Conservation (phyloP, 2,888 invertebrate species). For the Pandemis corylana region DNA sequence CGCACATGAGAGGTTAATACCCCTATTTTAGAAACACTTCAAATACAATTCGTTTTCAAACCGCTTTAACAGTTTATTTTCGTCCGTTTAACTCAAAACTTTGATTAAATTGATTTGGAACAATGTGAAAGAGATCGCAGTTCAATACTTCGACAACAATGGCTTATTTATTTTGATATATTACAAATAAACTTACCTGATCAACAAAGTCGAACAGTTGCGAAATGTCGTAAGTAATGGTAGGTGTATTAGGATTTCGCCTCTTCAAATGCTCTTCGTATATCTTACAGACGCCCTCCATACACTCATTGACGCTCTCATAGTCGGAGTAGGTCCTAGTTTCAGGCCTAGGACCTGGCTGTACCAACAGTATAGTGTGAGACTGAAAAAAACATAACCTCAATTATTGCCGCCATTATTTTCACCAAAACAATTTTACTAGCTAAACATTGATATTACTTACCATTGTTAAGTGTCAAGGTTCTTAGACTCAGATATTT, state of each 20-base stretch:
- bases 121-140: too few species aligned
- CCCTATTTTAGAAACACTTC: too few species aligned
- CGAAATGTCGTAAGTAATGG: slow-evolving; percentile 99
- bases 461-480: slow-evolving; percentile 57
- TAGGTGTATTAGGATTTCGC: slow-evolving; percentile 97
- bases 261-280: slow-evolving; percentile 99
- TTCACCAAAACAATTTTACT: slow-evolving; percentile 37
- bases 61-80: too few species aligned
- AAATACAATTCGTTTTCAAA: too few species aligned
- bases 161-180: not conserved
- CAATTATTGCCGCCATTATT: slow-evolving; percentile 67
- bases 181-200: slow-evolving; percentile 81
- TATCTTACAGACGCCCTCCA: slow-evolving; percentile 99
- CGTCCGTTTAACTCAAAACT: too few species aligned
- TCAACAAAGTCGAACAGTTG: slow-evolving; percentile 99
- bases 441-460: slow-evolving; percentile 42
- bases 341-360: slow-evolving; percentile 96
- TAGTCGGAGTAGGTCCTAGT: slow-evolving; percentile 99
- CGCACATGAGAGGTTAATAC: too few species aligned
- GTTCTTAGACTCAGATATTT: not conserved
- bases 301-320: slow-evolving; percentile 98
- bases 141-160: too few species aligned
- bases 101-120: too few species aligned
- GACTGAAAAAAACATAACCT: slow-evolving; percentile 86
- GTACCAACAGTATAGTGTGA: slow-evolving; percentile 98